phyloP scores from a whole-genome alignment of 2,888 invertebrate genomes.

The Pristionchus entomophagus region DNA sequence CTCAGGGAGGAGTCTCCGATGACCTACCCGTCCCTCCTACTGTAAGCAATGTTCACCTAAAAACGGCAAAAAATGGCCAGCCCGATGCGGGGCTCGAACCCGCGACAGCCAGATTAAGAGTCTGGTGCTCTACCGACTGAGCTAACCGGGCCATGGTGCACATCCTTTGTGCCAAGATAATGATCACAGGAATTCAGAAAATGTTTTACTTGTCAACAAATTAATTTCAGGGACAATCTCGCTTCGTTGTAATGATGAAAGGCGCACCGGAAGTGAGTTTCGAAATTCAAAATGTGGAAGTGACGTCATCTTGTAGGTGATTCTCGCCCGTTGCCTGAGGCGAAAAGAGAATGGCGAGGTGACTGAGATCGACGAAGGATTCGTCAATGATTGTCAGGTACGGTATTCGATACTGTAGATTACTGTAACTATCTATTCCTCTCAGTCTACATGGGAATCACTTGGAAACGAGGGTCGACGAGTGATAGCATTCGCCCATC shows the following conservation, averaged over 20 bases:
- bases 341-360: constrained; percentile 62
- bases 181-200: neutral
- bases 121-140: constrained; percentile 52
- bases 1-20: constrained; percentile 48
- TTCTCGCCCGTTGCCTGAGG: constrained; percentile 66
- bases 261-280: constrained; percentile 74
- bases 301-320: constrained; percentile 49
- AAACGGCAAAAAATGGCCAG: neutral
- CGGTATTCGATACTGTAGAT: neutral
- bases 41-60: neutral
- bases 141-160: neutral
- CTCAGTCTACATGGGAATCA: constrained; percentile 53
- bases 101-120: constrained; percentile 72
- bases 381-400: constrained; percentile 67
- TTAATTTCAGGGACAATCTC: constrained; percentile 56
- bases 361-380: constrained; percentile 68
- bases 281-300: neutral
- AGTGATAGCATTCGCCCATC: constrained; percentile 58
- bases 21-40: constrained; percentile 40
- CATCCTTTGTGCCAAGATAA: too few species aligned
- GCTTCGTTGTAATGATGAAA: constrained; percentile 73
- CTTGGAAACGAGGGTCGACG: constrained; percentile 60
- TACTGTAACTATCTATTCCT: neutral
- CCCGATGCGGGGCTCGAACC: constrained; percentile 71
- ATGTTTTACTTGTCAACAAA: neutral